Conservation (phyloP, 92 coral and sea anemone genomes). For the Ricordea florida region DNA sequence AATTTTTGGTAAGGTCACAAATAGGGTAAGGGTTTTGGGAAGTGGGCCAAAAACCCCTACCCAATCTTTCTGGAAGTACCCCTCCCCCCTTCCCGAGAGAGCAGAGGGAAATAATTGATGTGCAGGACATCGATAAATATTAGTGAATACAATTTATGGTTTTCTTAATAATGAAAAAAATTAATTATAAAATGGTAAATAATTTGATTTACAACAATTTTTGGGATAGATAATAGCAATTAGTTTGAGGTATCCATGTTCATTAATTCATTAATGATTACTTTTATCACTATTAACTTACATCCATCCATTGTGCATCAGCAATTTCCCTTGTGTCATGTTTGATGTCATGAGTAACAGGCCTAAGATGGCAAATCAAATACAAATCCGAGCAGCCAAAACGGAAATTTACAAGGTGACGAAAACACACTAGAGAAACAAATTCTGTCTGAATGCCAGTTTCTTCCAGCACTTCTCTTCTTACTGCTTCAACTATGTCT, state of each 20-base stretch:
- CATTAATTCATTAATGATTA: too few species aligned
- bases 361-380: constrained; percentile 67
- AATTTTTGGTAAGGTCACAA: too few species aligned
- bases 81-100: too few species aligned
- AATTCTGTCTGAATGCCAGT: constrained; percentile 80
- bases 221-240: not conserved
- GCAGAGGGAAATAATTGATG: too few species aligned
- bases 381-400: constrained; percentile 85
- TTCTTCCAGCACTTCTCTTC: constrained; percentile 85
- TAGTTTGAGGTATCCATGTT: not conserved
- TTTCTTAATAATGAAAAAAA: too few species aligned
- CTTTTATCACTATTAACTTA: constrained; percentile 36
- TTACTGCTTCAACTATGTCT: constrained; percentile 77
- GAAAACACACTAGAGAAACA: constrained; percentile 68
- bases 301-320: constrained; percentile 90
- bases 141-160: too few species aligned
- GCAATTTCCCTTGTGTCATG: constrained; percentile 68
- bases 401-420: constrained; percentile 76
- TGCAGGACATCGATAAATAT: too few species aligned
- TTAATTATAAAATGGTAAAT: too few species aligned
- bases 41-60: too few species aligned
- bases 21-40: too few species aligned
- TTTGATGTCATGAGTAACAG: constrained; percentile 66
- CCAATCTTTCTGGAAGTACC: too few species aligned
- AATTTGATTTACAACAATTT: too few species aligned